Conservation (phyloP, 1,140 invertebrate species). For the Frieseomelitta varia region DNA sequence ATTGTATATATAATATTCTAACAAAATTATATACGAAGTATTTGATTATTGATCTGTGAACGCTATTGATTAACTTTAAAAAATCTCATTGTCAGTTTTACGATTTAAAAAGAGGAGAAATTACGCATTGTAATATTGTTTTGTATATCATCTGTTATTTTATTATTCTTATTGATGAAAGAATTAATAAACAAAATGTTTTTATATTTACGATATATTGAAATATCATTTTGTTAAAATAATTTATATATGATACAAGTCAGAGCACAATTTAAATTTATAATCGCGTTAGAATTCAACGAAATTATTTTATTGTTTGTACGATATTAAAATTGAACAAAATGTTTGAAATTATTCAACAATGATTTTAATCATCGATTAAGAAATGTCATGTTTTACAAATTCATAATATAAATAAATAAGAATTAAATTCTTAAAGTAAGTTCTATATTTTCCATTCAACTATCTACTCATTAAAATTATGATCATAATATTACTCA, state of each 20-base stretch:
- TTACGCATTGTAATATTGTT: too few species aligned
- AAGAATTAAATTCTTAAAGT: constrained; percentile 9
- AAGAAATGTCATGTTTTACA: not conserved
- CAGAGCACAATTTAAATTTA: not conserved
- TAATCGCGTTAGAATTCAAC: not conserved
- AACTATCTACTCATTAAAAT: constrained; percentile 1
- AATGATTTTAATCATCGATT: not conserved
- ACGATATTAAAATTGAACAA: not conserved
- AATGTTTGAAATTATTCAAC: not conserved
- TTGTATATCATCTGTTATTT: not conserved
- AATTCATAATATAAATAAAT: not conserved
- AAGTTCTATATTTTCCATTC: not conserved
- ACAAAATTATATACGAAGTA: too few species aligned
- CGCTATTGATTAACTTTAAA: too few species aligned
- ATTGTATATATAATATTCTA: too few species aligned
- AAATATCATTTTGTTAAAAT: not conserved
- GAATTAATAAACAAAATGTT: too few species aligned
- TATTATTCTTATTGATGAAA: too few species aligned
- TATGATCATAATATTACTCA: not conserved
- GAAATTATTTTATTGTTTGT: not conserved
- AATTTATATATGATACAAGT: not conserved
- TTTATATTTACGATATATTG: too few species aligned
- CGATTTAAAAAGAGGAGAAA: too few species aligned
- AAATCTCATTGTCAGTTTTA: too few species aligned
- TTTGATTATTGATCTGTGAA: too few species aligned